phyloP scores from a whole-genome alignment of 2,797 vertebrate species.

The Pyrocephalus nanus region DNA sequence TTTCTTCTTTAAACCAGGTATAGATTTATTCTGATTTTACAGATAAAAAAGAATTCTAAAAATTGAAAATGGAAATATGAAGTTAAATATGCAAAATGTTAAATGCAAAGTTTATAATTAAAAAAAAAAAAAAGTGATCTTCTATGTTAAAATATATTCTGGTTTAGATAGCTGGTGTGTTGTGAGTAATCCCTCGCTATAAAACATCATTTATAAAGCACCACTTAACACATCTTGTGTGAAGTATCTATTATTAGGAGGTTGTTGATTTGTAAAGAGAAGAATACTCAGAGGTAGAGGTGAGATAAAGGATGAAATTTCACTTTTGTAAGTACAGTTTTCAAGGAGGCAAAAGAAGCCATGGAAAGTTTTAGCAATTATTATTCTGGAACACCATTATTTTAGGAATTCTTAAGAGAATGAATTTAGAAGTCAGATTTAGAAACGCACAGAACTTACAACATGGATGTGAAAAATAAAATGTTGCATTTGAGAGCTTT shows the following conservation, averaged over 20 bases:
- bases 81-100: background rate
- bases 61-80: background rate
- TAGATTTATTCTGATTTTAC: background rate
- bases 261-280: background rate
- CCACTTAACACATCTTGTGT: background rate
- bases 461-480: background rate
- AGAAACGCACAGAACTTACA: background rate
- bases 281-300: background rate
- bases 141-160: background rate
- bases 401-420: background rate
- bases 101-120: background rate
- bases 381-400: background rate
- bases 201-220: background rate
- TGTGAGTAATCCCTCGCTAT: background rate
- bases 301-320: background rate
- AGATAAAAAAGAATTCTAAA: background rate
- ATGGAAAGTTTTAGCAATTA: background rate
- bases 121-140: background rate
- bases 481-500: background rate
- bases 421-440: background rate
- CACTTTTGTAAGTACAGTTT: background rate
- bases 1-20: background rate
- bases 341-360: background rate
- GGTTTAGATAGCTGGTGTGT: background rate
- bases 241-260: background rate